Conservation (phyloP, 2,888 invertebrate genomes). For the Acanthosepion pharaonis region DNA sequence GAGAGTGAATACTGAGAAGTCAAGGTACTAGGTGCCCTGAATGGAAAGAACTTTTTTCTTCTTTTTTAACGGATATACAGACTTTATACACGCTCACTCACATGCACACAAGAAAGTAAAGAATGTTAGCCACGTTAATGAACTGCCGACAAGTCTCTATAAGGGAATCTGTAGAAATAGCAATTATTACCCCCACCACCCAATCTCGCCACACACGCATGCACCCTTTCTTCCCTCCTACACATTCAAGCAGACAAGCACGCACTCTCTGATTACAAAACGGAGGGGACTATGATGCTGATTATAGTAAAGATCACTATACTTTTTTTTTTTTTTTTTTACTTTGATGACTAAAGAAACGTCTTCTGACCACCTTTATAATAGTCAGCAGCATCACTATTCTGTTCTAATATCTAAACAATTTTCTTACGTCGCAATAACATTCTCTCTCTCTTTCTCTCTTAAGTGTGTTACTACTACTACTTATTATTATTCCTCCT, state of each 20-base stretch:
- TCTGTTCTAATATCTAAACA: background rate
- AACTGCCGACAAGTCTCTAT: constrained; percentile 13
- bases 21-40: too few species aligned
- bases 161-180: constrained; percentile 22
- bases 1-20: too few species aligned
- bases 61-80: background rate
- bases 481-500: constrained; percentile 33
- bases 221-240: background rate
- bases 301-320: too few species aligned
- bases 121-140: constrained; percentile 15
- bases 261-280: background rate
- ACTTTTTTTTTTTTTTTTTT: background rate
- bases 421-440: constrained; percentile 33
- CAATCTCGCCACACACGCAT: background rate
- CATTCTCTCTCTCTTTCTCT: background rate
- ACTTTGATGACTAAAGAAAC: background rate
- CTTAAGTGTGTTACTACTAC: background rate
- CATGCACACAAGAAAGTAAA: background rate
- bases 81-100: background rate
- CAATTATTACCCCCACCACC: background rate
- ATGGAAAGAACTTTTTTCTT: too few species aligned
- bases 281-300: background rate
- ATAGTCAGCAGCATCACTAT: background rate
- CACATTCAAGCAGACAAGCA: background rate
- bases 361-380: background rate